Evolutionary conservation across 2,888 invertebrate species (phyloP), one percentile per base, ranked within the genome.

Genomic region (Scrobipalpa costella): DNA sequence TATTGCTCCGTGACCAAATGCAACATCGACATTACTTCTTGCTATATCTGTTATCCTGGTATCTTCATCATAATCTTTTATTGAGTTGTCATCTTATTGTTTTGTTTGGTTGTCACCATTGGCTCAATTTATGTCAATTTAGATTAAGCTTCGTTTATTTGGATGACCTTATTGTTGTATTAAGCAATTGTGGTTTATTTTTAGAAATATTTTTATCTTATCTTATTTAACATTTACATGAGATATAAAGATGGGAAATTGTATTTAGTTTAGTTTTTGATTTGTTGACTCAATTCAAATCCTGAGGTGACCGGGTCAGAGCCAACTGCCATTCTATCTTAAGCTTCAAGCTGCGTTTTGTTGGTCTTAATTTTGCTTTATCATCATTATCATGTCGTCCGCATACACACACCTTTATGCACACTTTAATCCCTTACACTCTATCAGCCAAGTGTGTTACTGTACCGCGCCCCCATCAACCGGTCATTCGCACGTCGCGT

Each of bases 401-500:
- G 9, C 50, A 49, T 15, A 13, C 55, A 33, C 55, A 33, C n/a
- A 7, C 21, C 11, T 55, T 55, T 55, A 34, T 27, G 55, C 13
- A 9, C 27, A 3, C 15, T 34, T 52, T 55, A 27, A 38, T 36
- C 57, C 57, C 36, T 15, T 17, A 36, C 13, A 52, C 17, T 15
- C 17, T 17, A 57, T 34, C 36, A 34, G 57, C 21, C 55, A 55
- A 38, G 36, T 61, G 50, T 61, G 61, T 62, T 17, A 62, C 55
- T 40, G 47, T 61, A 13, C 49, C 17, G 34, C 49, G 34, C 27
- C n/a, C 44, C 7, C 60, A 11, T n/a, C 19, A 36, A 21, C 15
- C 62, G 58, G 59, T 40, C 63, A 63, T 59, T 63, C 52, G 55
- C 63, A 60, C 60, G 44, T 33, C 21, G 6, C 34, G 5, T 13